Base-by-base conservation (phyloP, 2,113 vertebrate genomes). In the Gorilla gorilla region DNA sequence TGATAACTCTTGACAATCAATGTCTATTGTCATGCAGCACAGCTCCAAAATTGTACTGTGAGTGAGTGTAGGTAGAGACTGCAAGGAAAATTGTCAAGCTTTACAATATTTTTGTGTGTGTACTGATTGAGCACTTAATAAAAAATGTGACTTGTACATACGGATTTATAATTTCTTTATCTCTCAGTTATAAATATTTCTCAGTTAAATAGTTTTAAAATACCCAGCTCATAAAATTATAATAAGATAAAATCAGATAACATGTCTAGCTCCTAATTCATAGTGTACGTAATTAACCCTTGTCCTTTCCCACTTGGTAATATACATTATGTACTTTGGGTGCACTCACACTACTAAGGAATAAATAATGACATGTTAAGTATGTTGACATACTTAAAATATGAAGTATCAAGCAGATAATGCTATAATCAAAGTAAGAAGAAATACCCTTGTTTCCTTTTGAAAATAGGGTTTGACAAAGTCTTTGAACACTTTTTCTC, bases 141-240 rank as follows among this genome's bases (percentile, higher is more conserved):
- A 45, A 66, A 95, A 50, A 22, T 48, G 1, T 80, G 30, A 35
- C 61, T 30, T 64, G 27, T 55, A 1, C 5, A 40, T 8, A 27
- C 12, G 61, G 11, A 72, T 66, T 11, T 80, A 35, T 32, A 83
- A 43, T 0, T 45, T 90, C 9, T 52, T 25, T 86, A 8, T 70
- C 20, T 57, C 2, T 50, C 16, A 57, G 32, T 86, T 72, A 52
- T 61, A 25, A 38, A 16, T 76, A 25, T 59, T 85, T 83, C 2
- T 78, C 68, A 57, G 17, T 93, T 43, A 89, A 95, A 64, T 85
- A 90, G 20, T 45, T 89, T 73, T 17, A 88, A 73, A 89, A 72
- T 50, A 25, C 13, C 1, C 72, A 35, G 6, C 2, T 70, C 2
- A 6, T 72, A 8, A 9, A 1, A 3, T 81, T 93, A 25, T 50